Base-by-base conservation (phyloP, 2,888 invertebrate genomes). In the Odontocerum albicorne region DNA sequence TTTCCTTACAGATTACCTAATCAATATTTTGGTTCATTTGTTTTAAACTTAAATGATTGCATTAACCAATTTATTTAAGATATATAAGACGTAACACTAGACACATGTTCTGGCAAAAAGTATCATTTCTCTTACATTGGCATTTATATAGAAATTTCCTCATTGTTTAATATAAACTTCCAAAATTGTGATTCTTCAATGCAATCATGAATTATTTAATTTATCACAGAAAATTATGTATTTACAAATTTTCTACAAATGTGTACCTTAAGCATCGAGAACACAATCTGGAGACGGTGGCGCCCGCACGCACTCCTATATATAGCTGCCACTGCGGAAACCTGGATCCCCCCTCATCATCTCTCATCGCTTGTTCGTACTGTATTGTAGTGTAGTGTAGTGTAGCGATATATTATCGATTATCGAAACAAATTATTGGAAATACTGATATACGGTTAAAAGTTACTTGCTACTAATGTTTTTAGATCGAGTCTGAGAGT, bases 181-280 rank as follows among this genome's bases (percentile, higher is more conserved):
- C 49, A 55, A 42, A 47, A 70, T 71, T 66, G 69, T 70, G 49
- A 43, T 54, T 47, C 35, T 44, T 49, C 49, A 73, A 73, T 72
- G 76, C 77, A 77, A 72, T 74, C 77, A 77, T 76, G 73, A 72
- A 73, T 72, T 72, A 73, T 73, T 70, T 70, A 73, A 74, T 77
- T 77, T 78, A 78, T 78, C 78, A 78, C 78, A 78, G 78, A 78
- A 78, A 78, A 78, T 76, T 70, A 78, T 78, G 75, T 78, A 78
- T 78, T 74, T 78, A 78, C 78, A 78, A 76, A 74, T 77, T 77
- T 74, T 74, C 76, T 60, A 60, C 60, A 60, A 57, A 60, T 56
- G 60, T 57, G 60, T 60, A 60, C 32, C 53, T 57, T 60, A 60
- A 47, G 45, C 57, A 39, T 54, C 50, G 42, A 57, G 57, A 57